Evolutionary conservation across 2,113 vertebrate genomes (phyloP).

Genomic region (Azemiops feae): DNA sequence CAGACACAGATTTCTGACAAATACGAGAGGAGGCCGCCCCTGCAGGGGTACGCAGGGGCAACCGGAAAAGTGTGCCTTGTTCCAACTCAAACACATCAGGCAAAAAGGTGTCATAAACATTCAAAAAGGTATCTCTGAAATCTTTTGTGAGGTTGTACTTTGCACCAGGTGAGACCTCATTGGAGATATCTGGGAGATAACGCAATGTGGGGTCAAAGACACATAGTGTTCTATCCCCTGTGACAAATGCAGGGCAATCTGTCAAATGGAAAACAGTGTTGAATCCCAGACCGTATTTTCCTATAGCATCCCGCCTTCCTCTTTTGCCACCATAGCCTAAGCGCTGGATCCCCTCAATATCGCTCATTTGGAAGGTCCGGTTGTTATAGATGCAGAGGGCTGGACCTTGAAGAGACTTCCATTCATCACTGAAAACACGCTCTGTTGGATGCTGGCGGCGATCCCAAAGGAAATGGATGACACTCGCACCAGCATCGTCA

Average conservation of each 20-base stretch:
- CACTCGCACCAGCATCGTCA: slow-evolving; percentile 77
- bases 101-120: slow-evolving; percentile 80
- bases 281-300: slow-evolving; percentile 84
- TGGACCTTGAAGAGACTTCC: slow-evolving; percentile 78
- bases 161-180: slow-evolving; percentile 63
- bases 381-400: slow-evolving; percentile 85
- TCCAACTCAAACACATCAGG: slow-evolving; percentile 71
- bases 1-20: slow-evolving; percentile 56
- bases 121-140: slow-evolving; percentile 71
- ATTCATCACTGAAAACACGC: slow-evolving; percentile 71
- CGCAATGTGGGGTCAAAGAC: slow-evolving; percentile 77
- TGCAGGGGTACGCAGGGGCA: slow-evolving; percentile 71
- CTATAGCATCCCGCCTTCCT: slow-evolving; percentile 69
- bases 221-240: slow-evolving; percentile 74
- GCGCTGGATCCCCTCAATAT: slow-evolving; percentile 78
- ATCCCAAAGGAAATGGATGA: slow-evolving; percentile 84
- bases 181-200: slow-evolving; percentile 65
- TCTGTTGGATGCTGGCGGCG: slow-evolving; percentile 60
- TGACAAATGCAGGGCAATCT: slow-evolving; percentile 83
- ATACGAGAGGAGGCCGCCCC: slow-evolving; percentile 71
- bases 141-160: slow-evolving; percentile 65
- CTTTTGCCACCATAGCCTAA: slow-evolving; percentile 79
- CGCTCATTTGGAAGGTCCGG: slow-evolving; percentile 72
- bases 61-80: slow-evolving; percentile 78
- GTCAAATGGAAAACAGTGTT: slow-evolving; percentile 83